A percentile compares a stretch with the other conserved stretches of the same genome.
These are phyloP conservation scores for Drosophila antonietae DNA, from an alignment of 2,888 invertebrate species.

Conservation along the genomic window DNA sequence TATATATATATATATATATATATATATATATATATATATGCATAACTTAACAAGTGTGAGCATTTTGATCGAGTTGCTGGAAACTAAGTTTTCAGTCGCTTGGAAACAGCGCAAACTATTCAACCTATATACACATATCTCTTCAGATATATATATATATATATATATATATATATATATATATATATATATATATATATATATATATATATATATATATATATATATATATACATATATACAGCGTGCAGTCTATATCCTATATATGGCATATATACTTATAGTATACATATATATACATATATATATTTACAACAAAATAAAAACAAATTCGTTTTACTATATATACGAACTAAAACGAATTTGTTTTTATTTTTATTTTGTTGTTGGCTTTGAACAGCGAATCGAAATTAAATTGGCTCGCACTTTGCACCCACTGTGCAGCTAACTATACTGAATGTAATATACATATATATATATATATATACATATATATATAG, in stretches of 20 bases:
- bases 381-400: not conserved
- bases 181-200: no score
- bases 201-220: no score
- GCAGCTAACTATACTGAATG: not conserved
- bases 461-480: not conserved
- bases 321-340: no score
- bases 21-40: not conserved
- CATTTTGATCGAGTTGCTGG: not conserved
- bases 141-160: not conserved
- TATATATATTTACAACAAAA: no score
- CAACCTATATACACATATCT: no score
- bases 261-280: not conserved
- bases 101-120: constrained; percentile 3
- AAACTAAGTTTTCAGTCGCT: not conserved
- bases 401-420: constrained; percentile 34
- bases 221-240: no score
- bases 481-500: not conserved
- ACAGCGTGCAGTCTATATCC: not conserved
- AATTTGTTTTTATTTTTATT: constrained; percentile 7
- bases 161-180: no score
- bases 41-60: not conserved
- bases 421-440: constrained; percentile 52
- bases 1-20: not conserved
- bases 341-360: constrained; percentile 6
- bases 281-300: no score